phyloP scores from a whole-genome alignment of 2,888 invertebrate species.

The Charanyca ferruginea region DNA sequence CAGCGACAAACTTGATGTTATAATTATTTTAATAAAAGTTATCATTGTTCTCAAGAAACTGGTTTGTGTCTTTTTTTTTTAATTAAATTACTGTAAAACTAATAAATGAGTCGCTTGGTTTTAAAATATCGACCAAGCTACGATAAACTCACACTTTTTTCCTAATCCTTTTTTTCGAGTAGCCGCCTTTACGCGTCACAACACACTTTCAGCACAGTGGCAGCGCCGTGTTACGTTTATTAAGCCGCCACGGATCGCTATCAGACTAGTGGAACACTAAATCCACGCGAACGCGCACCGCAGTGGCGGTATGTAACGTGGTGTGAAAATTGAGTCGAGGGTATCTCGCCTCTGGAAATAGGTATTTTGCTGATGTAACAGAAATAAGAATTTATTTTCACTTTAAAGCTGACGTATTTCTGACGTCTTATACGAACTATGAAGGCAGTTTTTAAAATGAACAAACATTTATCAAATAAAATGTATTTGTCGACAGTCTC shows the following conservation, averaged over 20 bases:
- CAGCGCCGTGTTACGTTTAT: conserved; percentile 4
- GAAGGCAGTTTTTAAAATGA: background rate
- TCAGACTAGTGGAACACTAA: conserved; percentile 30
- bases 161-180: background rate
- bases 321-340: conserved; percentile 13
- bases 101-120: too few species aligned
- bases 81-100: too few species aligned
- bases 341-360: background rate
- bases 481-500: background rate
- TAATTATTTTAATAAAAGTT: too few species aligned
- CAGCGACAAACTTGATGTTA: too few species aligned
- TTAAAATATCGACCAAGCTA: background rate
- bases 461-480: background rate
- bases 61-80: too few species aligned
- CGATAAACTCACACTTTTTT: background rate
- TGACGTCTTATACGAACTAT: background rate
- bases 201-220: too few species aligned
- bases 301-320: conserved; percentile 24
- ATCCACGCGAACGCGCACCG: conserved; percentile 18
- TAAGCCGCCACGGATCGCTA: conserved; percentile 27
- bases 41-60: too few species aligned
- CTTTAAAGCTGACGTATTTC: background rate
- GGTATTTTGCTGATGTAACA: background rate
- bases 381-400: background rate
- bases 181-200: conserved; percentile 7